Conservation (phyloP, 2,113 vertebrate species). For the Leptobrachium leishanense region DNA sequence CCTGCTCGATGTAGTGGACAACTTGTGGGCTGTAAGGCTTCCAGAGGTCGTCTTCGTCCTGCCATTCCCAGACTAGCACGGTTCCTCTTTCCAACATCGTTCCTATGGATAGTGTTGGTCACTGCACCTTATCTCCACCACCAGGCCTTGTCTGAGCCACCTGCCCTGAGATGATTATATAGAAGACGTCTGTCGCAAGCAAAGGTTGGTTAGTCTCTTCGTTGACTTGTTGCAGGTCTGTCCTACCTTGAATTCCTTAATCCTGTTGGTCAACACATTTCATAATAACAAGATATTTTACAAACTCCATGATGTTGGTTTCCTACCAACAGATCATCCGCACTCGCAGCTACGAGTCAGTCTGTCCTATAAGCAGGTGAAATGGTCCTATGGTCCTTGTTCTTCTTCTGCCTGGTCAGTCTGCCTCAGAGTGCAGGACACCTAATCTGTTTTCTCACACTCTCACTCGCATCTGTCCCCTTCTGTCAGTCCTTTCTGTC, state of each 20-base stretch:
- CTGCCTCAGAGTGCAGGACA: conserved; percentile 2
- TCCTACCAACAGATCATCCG: too few relatives aligned
- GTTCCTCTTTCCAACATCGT: conserved; percentile 24
- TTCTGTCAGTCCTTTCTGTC: conserved; percentile 5
- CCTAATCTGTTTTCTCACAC: conserved; percentile 7
- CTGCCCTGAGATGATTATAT: neutral
- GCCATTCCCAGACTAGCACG: conserved; percentile 43
- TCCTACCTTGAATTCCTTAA: too few relatives aligned
- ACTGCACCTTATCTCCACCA: neutral
- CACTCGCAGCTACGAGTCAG: too few relatives aligned
- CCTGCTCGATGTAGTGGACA: conserved; percentile 24
- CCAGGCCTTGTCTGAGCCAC: too few relatives aligned
- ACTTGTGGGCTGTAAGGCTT: conserved; percentile 34
- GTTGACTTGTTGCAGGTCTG: too few relatives aligned
- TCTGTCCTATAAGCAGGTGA: too few relatives aligned
- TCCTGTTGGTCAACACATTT: too few relatives aligned
- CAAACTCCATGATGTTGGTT: too few relatives aligned
- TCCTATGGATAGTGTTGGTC: too few relatives aligned
- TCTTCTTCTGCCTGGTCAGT: neutral
- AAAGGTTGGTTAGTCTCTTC: too few relatives aligned
- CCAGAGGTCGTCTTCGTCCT: conserved; percentile 11
- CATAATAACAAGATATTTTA: too few relatives aligned
- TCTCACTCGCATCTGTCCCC: neutral
- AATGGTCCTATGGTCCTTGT: neutral
- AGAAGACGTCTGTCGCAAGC: too few relatives aligned